Conservation (phyloP, 1,140 invertebrate genomes). For the Ceratina calcarata region DNA sequence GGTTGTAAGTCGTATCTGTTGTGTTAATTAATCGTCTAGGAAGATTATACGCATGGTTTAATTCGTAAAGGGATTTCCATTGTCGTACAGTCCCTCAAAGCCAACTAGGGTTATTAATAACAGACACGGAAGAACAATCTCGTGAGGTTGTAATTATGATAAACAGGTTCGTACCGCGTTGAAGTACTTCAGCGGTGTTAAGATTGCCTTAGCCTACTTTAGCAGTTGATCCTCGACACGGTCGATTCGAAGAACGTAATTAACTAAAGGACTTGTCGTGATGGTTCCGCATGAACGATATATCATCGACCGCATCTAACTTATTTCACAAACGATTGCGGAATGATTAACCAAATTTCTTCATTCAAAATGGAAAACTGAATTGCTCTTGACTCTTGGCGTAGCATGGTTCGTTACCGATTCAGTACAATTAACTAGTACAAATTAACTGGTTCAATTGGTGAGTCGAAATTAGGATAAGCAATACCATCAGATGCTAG, state of each 20-base stretch:
- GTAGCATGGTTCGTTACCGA: too few species aligned
- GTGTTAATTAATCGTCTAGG: constrained; percentile 13
- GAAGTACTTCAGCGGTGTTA: constrained; percentile 5
- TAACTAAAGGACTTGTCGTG: neutral
- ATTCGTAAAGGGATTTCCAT: neutral
- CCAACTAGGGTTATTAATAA: constrained; percentile 21
- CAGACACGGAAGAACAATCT: constrained; percentile 12
- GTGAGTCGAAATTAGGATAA: too few species aligned
- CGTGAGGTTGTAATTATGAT: constrained; percentile 17
- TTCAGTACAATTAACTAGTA: too few species aligned
- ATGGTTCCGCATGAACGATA: too few species aligned
- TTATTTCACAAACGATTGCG: too few species aligned
- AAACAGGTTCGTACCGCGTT: constrained; percentile 23
- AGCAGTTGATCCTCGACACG: constrained; percentile 24
- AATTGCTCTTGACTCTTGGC: neutral
- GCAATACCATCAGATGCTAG: too few species aligned
- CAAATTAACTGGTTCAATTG: too few species aligned
- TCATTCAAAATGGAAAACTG: neutral
- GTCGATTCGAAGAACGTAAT: constrained; percentile 16
- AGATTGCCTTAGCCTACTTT: constrained; percentile 35
- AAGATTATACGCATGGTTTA: neutral
- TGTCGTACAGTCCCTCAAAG: neutral
- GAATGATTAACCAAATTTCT: too few species aligned
- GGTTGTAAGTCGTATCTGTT: neutral
- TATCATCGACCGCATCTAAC: too few species aligned